These are phyloP conservation scores for Limnephilus auricula DNA, from an alignment of 2,888 invertebrate species.

Conservation along the genomic window DNA sequence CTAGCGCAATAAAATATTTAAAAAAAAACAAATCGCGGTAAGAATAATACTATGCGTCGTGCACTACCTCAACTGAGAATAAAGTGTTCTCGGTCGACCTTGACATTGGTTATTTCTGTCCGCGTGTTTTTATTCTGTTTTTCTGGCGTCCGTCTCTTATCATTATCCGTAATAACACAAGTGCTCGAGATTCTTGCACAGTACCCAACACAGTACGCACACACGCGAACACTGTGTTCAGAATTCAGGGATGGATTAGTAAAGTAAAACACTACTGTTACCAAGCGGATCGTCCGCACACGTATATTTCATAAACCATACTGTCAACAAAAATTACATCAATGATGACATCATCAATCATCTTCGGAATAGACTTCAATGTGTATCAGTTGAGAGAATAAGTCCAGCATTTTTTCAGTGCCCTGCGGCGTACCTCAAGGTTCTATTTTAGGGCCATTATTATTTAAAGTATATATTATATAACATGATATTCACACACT, in stretches of 20 bases:
- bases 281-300: no score
- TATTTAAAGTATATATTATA: no score
- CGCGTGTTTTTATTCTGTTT: neutral
- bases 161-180: neutral
- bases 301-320: no score
- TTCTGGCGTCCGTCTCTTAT: conserved; percentile 2
- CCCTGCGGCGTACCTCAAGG: no score
- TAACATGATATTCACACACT: no score
- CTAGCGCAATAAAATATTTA: neutral
- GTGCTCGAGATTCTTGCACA: neutral
- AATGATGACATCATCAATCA: no score
- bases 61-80: conserved; percentile 42
- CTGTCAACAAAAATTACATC: no score
- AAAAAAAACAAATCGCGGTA: neutral
- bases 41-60: neutral
- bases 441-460: no score
- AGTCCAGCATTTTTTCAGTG: no score
- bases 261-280: neutral
- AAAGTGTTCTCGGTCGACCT: conserved; percentile 31
- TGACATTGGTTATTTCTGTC: conserved; percentile 34
- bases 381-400: no score
- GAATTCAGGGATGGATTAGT: neutral
- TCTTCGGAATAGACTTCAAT: no score
- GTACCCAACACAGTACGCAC: neutral
- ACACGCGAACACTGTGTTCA: neutral